Evolutionary conservation across 2,888 invertebrate species (phyloP), one percentile per base, ranked within the genome.

Genomic region (Malthinus flaveolus): DNA sequence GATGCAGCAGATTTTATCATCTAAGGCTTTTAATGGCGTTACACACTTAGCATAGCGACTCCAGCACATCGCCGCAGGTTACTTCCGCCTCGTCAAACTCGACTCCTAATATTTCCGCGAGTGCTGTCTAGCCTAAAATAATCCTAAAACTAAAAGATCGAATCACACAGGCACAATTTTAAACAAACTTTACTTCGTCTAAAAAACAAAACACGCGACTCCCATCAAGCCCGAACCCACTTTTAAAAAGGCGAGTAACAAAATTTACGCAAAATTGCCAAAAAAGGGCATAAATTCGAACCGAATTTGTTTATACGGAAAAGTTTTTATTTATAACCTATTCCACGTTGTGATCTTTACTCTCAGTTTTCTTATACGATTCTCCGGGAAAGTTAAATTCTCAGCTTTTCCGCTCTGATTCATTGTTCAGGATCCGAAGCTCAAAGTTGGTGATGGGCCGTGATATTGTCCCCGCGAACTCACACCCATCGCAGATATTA

Each of bases 11-110:
- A 23, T 42, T 23, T 42, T 42, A 42, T 42, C 39, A 42, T 42
- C 39, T 8, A 55, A 61, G 50, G 50, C 58, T 48, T 52, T 50
- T 61, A 61, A 61, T 61, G 55, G 58, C 55, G 47, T 61, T 59
- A 59, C 58, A 59, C 61, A 61, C 61, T 61, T 61, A 61, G 55
- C 61, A 55, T 61, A 61, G 55, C 50, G 55, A 59, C 61, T 57
- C 59, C 53, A 49, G 49, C 55, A 59, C 54, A 55, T 71, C 71
- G 72, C 70, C 69, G 73, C 72, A 72, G 72, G 72, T 75, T 75
- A 74, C 77, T 78, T 76, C 74, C 77, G 76, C 71, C 74, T 77
- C 78, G 78, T 77, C 78, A 75, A 75, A 71, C 75, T 73, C 74
- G 71, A 73, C 74, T 73, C 70, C 72, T 23, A 71, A 75, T 75